Percentiles rank a stretch among this genome's conserved stretches.
These are phyloP conservation scores for Dicentrarchus labrax DNA, from an alignment of 2,113 vertebrate species.

Conservation along the genomic window DNA sequence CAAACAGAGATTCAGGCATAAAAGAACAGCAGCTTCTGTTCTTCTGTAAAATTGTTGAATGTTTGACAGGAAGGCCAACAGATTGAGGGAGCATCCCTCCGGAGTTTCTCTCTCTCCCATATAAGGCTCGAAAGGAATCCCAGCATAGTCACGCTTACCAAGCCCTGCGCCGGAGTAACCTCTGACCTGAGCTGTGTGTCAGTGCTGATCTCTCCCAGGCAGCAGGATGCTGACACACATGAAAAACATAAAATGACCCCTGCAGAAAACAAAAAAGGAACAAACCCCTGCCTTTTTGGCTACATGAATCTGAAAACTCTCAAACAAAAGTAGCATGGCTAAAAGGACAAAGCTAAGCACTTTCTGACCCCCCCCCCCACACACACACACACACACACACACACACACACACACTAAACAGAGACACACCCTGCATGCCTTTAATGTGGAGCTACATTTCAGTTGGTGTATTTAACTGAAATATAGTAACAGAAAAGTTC, in stretches of 20 bases:
- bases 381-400: background rate
- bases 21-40: constrained; percentile 60
- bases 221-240: constrained; percentile 61
- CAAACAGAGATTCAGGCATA: constrained; percentile 20
- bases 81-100: constrained; percentile 45
- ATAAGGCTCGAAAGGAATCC: constrained; percentile 67
- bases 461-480: constrained; percentile 16
- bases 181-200: constrained; percentile 56
- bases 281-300: background rate
- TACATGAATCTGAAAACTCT: constrained; percentile 5
- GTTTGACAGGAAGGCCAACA: constrained; percentile 60
- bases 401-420: background rate
- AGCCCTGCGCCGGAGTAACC: constrained; percentile 44
- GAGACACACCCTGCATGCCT: constrained; percentile 16
- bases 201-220: constrained; percentile 66
- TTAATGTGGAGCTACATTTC: constrained; percentile 18
- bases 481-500: constrained; percentile 40
- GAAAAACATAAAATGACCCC: constrained; percentile 34
- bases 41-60: constrained; percentile 46
- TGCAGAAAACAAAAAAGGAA: constrained; percentile 17
- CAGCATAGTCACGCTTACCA: constrained; percentile 44
- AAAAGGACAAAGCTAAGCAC: constrained; percentile 17
- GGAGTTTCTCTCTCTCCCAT: constrained; percentile 60
- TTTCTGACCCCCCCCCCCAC: constrained; percentile 1
- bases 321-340: constrained; percentile 3